These are phyloP conservation scores for Margaritifera margaritifera DNA, from an alignment of 2,888 invertebrate genomes.

Conservation along the genomic window DNA sequence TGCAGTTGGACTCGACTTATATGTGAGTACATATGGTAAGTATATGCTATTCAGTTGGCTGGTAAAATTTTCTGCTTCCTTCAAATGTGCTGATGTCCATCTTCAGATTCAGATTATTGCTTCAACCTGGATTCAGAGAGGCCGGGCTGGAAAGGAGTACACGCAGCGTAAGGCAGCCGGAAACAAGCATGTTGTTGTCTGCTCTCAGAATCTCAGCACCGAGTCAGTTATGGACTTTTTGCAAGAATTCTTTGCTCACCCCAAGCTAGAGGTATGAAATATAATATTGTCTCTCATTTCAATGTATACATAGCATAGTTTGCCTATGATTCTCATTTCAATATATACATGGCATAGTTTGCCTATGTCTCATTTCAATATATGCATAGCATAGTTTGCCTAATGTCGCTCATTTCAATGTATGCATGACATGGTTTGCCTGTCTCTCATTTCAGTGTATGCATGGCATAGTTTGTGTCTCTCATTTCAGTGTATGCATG, in stretches of 20 bases:
- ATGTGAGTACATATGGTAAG: no score
- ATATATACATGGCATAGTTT: no score
- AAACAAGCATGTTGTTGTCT: constrained; percentile 98
- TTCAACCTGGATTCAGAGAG: constrained; percentile 99
- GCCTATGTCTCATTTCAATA: no score
- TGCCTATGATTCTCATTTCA: no score
- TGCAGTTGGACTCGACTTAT: no score
- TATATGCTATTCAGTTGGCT: no score
- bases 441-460: no score
- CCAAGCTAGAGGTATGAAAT: constrained; percentile 81
- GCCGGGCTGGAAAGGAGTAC: constrained; percentile 96
- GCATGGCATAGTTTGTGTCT: no score
- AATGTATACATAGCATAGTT: neutral
- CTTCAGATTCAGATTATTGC: constrained; percentile 94
- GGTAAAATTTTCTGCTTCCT: constrained; percentile 77
- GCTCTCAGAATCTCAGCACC: constrained; percentile 93
- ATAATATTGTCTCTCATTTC: neutral
- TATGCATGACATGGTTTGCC: no score
- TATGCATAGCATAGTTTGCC: no score
- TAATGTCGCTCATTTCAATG: no score
- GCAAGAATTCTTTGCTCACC: constrained; percentile 98
- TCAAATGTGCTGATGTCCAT: neutral
- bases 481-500: no score
- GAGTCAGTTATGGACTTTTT: constrained; percentile 99
- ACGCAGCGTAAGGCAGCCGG: constrained; percentile 90